These are phyloP conservation scores for Drosophila arizonae DNA, from an alignment of 1,140 invertebrate genomes.

Conservation along the genomic window DNA sequence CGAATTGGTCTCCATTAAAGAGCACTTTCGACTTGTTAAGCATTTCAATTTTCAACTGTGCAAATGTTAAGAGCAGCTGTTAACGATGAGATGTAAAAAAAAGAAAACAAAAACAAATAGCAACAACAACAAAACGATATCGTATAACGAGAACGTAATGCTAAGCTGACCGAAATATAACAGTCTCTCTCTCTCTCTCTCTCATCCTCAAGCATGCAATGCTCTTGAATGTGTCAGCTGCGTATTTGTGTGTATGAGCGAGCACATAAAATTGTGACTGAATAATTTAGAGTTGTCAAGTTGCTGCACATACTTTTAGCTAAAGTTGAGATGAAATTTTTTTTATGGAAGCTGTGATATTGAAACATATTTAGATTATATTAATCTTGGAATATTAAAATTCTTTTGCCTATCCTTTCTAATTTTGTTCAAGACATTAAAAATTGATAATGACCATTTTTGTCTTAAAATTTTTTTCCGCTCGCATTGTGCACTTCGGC, in stretches of 20 bases:
- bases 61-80: conserved; percentile 29
- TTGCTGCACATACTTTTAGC: background rate
- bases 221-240: no score
- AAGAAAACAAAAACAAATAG: background rate
- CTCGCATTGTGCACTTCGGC: conserved; percentile 10
- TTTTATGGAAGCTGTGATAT: no score
- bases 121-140: conserved; percentile 13
- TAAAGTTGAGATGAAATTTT: background rate
- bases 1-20: conserved; percentile 29
- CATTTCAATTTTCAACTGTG: conserved; percentile 16
- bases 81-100: conserved; percentile 8
- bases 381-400: no score
- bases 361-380: no score
- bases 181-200: conserved; percentile 16
- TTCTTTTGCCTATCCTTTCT: no score
- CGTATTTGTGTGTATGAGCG: background rate
- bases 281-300: conserved; percentile 25
- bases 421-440: no score
- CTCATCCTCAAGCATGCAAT: conserved; percentile 3
- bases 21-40: conserved; percentile 2
- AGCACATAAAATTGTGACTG: conserved; percentile 2
- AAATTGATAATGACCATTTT: background rate
- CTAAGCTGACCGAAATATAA: conserved; percentile 43
- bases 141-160: conserved; percentile 37
- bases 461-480: background rate